Evolutionary conservation across 2,888 invertebrate species (phyloP), one percentile per base, ranked within the genome.

Genomic region (Drosophila lacicola): DNA sequence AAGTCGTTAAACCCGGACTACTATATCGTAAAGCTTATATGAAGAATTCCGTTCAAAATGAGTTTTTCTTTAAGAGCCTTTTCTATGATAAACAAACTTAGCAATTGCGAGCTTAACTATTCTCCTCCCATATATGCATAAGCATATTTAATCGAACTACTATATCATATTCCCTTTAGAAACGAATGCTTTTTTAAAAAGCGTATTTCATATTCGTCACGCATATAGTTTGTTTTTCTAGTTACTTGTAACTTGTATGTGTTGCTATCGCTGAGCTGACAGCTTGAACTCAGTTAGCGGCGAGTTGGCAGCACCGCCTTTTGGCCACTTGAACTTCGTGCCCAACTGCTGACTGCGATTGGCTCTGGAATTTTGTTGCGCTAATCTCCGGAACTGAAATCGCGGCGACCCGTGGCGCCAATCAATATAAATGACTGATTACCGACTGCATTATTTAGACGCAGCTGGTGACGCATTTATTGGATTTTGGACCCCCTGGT

Each of bases 251-350:
- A 5, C 25, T 25, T 29, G 29, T 8, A 8, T 8, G 8, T 29
- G 2, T 61, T 14, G 36, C 25, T 19, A 21, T 33, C 8, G 39
- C 39, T 60, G 63, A 55, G 39, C 39, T 60, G 63, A 55, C 74
- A 51, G 57, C 47, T 56, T 47, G 74, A 74, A 60, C 57, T 55
- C 13, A 11, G 57, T 3, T 55, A 45, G 34, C 25, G 14, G 61
- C 39, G 51, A 50, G 53, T 65, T 74, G 67, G 63, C 74, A 74
- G 57, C 47, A 11, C 41, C 11, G 50, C 41, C 42, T 25, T n/a
- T 41, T 0, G 29, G 25, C 13, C 78, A 80, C 76, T 80, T 85
- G 80, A 82, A 85, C 82, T 70, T 82, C 63, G 82, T 25, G 37
- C 53, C 47, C 53, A 79, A 70, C 77, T 49, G 76, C 69, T 77